Evolutionary conservation across 2,888 invertebrate genomes (phyloP).

Genomic region (Formica aserva): DNA sequence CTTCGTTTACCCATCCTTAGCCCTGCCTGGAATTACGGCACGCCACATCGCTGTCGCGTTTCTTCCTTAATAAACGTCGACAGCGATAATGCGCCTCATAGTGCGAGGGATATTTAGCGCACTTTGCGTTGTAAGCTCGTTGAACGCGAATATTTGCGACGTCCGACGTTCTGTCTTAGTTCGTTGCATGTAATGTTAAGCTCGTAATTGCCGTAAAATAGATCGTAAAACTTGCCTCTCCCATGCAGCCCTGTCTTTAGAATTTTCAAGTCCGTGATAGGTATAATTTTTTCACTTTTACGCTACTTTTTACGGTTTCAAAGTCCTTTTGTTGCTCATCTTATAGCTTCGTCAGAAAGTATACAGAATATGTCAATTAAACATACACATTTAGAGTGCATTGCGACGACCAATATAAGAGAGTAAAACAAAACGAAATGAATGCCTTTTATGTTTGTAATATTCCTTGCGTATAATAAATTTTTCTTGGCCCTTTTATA

Average conservation of each 20-base stretch:
- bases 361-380: conserved; percentile 13
- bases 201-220: conserved; percentile 51
- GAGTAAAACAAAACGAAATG: not conserved
- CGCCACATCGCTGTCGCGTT: conserved; percentile 55
- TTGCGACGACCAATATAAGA: not conserved
- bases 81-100: conserved; percentile 51
- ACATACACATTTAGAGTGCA: not conserved
- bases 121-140: conserved; percentile 53
- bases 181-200: conserved; percentile 51
- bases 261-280: conserved; percentile 35
- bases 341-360: conserved; percentile 6
- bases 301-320: conserved; percentile 9
- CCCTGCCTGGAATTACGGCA: conserved; percentile 47
- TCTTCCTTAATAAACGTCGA: conserved; percentile 56
- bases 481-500: not conserved
- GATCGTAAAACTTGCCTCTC: conserved; percentile 37
- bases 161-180: conserved; percentile 51
- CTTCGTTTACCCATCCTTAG: conserved; percentile 32
- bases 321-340: conserved; percentile 30
- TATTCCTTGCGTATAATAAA: not conserved
- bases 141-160: conserved; percentile 55
- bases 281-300: conserved; percentile 46
- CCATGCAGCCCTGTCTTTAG: conserved; percentile 22
- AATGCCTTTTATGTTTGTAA: not conserved
- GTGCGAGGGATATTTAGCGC: conserved; percentile 49